A percentile compares a stretch with the other conserved stretches of the same genome.
Conservation (phyloP, 2,113 vertebrate genomes). For the Limanda limanda region DNA sequence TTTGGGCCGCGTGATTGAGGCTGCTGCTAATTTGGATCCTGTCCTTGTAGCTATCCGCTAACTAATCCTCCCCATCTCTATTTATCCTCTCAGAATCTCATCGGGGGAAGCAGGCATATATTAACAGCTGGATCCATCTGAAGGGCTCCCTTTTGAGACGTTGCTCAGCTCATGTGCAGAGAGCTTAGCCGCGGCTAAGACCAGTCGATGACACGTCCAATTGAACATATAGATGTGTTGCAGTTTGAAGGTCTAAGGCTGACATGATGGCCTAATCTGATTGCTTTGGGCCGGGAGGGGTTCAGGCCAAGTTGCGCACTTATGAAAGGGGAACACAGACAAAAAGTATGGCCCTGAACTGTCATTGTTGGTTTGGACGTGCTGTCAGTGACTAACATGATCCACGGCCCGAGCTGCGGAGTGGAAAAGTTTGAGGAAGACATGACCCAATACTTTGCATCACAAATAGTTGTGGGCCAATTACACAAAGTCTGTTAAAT, state of each 20-base stretch:
- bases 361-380: slow-evolving; percentile 64
- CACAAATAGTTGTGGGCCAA: neutral
- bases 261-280: slow-evolving; percentile 76
- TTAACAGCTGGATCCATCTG: slow-evolving; percentile 75
- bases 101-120: slow-evolving; percentile 70
- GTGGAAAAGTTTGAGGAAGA: slow-evolving; percentile 39
- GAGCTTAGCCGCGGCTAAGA: slow-evolving; percentile 65
- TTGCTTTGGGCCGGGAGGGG: slow-evolving; percentile 59
- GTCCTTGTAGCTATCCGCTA: slow-evolving; percentile 68
- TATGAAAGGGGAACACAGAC: slow-evolving; percentile 49
- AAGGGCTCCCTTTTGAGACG: slow-evolving; percentile 74
- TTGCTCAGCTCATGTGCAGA: slow-evolving; percentile 45
- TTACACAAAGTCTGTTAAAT: slow-evolving; percentile 16
- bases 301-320: slow-evolving; percentile 58
- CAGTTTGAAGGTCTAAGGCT: slow-evolving; percentile 57
- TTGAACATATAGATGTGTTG: slow-evolving; percentile 77
- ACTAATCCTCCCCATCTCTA: slow-evolving; percentile 81
- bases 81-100: slow-evolving; percentile 81
- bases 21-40: slow-evolving; percentile 78
- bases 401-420: slow-evolving; percentile 31
- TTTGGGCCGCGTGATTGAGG: slow-evolving; percentile 64
- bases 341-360: slow-evolving; percentile 74
- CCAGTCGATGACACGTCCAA: slow-evolving; percentile 70
- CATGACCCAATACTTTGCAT: slow-evolving; percentile 6
- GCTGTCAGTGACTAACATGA: slow-evolving; percentile 50